These are phyloP conservation scores for Mantis religiosa DNA, from an alignment of 2,888 invertebrate species.

Conservation along the genomic window DNA sequence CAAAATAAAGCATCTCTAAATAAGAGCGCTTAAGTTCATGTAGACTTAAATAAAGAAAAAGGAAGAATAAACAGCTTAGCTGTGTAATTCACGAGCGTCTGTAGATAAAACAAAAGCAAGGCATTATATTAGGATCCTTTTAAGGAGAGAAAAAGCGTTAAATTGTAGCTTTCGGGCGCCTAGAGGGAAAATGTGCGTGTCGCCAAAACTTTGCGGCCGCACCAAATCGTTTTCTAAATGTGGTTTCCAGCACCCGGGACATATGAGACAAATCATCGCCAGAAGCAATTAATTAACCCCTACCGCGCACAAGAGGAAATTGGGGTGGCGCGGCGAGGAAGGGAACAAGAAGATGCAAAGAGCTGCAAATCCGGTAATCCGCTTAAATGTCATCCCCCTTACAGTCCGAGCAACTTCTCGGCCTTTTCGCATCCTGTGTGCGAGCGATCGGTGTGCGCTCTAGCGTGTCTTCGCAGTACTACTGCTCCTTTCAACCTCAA, in stretches of 20 bases:
- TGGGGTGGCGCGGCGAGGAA: constrained; percentile 1
- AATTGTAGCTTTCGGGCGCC: background rate
- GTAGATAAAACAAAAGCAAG: no score
- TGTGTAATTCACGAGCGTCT: no score
- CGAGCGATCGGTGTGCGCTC: background rate
- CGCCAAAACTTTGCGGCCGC: background rate
- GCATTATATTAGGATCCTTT: background rate
- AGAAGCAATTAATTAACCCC: constrained; percentile 14
- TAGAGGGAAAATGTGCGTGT: no score
- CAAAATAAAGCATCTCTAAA: no score
- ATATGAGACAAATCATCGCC: constrained; percentile 14
- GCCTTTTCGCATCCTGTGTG: background rate
- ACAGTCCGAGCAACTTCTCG: background rate
- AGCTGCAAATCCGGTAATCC: constrained; percentile 24
- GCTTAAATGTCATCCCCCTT: constrained; percentile 15
- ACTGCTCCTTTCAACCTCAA: background rate
- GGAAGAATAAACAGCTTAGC: no score
- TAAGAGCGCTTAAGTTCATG: no score
- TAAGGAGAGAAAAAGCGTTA: background rate
- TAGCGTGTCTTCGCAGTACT: background rate
- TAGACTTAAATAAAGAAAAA: no score
- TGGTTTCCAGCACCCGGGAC: background rate
- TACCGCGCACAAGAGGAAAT: constrained; percentile 5
- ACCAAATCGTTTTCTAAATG: background rate
- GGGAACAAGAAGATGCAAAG: constrained; percentile 2